phyloP scores from a whole-genome alignment of 2,888 invertebrate species.

The Caenorhabditis sp. region DNA sequence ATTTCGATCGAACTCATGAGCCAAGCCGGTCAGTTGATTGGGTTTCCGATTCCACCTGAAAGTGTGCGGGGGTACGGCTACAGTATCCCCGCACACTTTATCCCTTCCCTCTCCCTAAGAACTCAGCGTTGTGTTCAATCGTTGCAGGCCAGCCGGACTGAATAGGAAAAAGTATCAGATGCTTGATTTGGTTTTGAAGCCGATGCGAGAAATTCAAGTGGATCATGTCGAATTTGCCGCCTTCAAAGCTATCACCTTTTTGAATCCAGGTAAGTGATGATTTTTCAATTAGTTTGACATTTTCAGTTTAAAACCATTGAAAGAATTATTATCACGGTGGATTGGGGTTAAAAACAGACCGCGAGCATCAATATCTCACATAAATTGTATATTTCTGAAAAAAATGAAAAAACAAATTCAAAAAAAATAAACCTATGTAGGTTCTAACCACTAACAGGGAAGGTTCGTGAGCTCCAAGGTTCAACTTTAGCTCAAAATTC shows the following conservation, averaged over 20 bases:
- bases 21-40: slow-evolving; percentile 52
- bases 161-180: slow-evolving; percentile 63
- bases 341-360: too few relatives aligned
- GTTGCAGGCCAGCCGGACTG: slow-evolving; percentile 56
- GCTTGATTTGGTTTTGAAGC: slow-evolving; percentile 67
- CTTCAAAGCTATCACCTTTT: slow-evolving; percentile 68
- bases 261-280: slow-evolving; percentile 65
- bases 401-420: too few relatives aligned
- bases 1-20: slow-evolving; percentile 65
- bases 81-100: slow-evolving; percentile 8
- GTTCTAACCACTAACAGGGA: too few relatives aligned
- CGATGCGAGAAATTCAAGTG: slow-evolving; percentile 64
- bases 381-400: too few relatives aligned
- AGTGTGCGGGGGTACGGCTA: too few relatives aligned
- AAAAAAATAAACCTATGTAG: too few relatives aligned
- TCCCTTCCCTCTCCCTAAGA: slow-evolving; percentile 1
- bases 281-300: slow-evolving; percentile 20
- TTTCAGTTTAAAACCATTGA: slow-evolving; percentile 24
- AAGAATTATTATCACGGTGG: too few relatives aligned
- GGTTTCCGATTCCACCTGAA: background rate
- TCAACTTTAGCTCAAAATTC: too few relatives aligned
- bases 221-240: slow-evolving; percentile 69
- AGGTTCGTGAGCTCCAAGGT: too few relatives aligned
- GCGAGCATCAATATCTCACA: too few relatives aligned
- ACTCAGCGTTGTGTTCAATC: slow-evolving; percentile 44